phyloP scores from a whole-genome alignment of 2,888 invertebrate genomes.

The Eilema sororculum region DNA sequence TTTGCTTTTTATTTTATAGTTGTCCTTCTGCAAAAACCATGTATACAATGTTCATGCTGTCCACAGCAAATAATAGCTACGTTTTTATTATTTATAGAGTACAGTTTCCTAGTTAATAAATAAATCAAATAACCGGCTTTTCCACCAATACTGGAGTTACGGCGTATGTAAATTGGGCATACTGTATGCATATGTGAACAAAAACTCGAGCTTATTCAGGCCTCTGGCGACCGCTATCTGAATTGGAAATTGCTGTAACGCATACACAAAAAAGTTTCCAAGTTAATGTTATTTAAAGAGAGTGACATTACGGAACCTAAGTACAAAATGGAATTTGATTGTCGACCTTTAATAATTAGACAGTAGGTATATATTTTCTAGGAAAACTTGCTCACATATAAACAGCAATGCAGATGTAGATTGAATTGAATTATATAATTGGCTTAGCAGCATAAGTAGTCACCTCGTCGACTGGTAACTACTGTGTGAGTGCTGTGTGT shows the following conservation, averaged over 20 bases:
- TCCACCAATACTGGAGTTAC: slow-evolving; percentile 18
- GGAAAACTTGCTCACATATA: too few species aligned
- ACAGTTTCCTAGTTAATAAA: not conserved
- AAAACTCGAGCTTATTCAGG: slow-evolving; percentile 39
- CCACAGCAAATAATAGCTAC: too few species aligned
- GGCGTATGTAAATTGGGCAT: slow-evolving; percentile 46
- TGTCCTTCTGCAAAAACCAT: too few species aligned
- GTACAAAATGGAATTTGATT: not conserved
- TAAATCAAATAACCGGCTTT: not conserved
- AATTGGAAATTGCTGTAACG: slow-evolving; percentile 57
- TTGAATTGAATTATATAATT: not conserved
- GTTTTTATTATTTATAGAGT: not conserved
- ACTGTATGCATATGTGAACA: slow-evolving; percentile 46
- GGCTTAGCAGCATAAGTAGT: not conserved
- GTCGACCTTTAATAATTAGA: not conserved
- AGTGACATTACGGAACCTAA: not conserved
- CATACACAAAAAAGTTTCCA: slow-evolving; percentile 36
- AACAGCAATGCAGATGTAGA: not conserved
- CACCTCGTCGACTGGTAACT: not conserved
- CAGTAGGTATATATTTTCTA: too few species aligned
- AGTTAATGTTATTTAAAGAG: not conserved
- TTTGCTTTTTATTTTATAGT: too few species aligned
- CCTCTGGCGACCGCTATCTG: slow-evolving; percentile 47
- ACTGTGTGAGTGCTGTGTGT: not conserved
- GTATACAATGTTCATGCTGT: too few species aligned